These are phyloP conservation scores for Ptilorrhoa leucosticta DNA, from an alignment of 2,113 vertebrate genomes.

Conservation along the genomic window DNA sequence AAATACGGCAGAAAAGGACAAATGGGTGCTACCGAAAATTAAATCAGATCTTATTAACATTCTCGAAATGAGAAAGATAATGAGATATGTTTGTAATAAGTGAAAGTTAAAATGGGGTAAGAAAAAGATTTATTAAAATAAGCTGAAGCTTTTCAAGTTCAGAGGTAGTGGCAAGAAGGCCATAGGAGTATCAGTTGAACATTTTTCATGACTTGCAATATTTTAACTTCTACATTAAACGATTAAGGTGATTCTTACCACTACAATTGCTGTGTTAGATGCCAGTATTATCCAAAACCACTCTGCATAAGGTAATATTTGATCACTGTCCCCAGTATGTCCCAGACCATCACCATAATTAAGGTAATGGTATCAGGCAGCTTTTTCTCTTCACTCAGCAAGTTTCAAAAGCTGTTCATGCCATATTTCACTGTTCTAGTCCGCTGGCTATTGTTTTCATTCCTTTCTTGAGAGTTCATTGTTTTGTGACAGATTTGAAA, in stretches of 20 bases:
- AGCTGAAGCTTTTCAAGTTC: neutral
- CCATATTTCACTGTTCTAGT: neutral
- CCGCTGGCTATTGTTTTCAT: neutral
- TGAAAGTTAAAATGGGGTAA: neutral
- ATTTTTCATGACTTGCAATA: neutral
- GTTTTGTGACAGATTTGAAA: neutral
- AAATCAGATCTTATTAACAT: neutral
- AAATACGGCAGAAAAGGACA: neutral
- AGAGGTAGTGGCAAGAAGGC: neutral
- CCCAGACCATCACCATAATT: neutral
- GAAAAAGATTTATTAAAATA: neutral
- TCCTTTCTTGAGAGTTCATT: neutral
- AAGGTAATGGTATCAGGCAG: neutral
- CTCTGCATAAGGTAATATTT: neutral
- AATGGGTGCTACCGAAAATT: neutral
- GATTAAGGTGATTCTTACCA: neutral
- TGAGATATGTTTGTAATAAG: neutral
- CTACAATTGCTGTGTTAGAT: neutral
- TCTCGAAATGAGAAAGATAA: neutral
- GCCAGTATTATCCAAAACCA: neutral
- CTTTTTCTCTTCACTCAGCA: neutral
- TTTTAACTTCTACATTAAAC: neutral
- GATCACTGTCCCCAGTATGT: fast-evolving
- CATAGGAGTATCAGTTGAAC: neutral
- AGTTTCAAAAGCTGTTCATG: neutral